A percentile compares a stretch with the other conserved stretches of the same genome.
phyloP scores from a whole-genome alignment of 2,113 vertebrate genomes.

The Pavo muticus region DNA sequence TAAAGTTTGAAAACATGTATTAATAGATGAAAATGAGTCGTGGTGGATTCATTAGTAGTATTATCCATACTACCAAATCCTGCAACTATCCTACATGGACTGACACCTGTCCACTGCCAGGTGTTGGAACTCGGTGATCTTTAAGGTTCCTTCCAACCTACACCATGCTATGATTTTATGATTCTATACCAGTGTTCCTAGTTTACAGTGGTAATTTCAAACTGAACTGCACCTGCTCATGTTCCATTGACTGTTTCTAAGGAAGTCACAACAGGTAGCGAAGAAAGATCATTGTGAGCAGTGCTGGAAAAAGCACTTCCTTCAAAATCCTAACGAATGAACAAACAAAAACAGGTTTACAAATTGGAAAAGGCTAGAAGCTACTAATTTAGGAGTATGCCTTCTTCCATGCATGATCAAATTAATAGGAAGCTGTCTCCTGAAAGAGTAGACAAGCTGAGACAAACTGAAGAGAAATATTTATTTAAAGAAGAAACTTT shows the following conservation, averaged over 20 bases:
- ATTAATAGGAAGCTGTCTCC: not conserved
- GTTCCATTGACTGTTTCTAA: not conserved
- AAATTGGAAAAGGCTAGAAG: not conserved
- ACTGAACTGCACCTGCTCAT: not conserved
- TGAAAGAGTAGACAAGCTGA: not conserved
- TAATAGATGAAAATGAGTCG: not conserved
- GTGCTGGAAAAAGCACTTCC: rapidly evolving
- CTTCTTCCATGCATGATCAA: not conserved
- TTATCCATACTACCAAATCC: not conserved
- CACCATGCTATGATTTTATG: no score
- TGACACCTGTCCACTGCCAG: not conserved
- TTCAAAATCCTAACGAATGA: not conserved
- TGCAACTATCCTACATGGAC: constrained; percentile 36
- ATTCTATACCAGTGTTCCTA: not conserved
- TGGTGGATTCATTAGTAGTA: not conserved
- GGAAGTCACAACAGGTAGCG: not conserved
- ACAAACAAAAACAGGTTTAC: not conserved
- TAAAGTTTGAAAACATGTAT: not conserved
- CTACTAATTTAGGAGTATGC: not conserved
- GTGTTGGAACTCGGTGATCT: no score
- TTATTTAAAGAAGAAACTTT: not conserved
- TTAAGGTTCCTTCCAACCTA: no score
- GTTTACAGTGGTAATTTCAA: not conserved
- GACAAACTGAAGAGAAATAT: not conserved
- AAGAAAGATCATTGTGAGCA: not conserved